Conservation (phyloP, 2,113 vertebrate species). For the Perognathus longimembris region DNA sequence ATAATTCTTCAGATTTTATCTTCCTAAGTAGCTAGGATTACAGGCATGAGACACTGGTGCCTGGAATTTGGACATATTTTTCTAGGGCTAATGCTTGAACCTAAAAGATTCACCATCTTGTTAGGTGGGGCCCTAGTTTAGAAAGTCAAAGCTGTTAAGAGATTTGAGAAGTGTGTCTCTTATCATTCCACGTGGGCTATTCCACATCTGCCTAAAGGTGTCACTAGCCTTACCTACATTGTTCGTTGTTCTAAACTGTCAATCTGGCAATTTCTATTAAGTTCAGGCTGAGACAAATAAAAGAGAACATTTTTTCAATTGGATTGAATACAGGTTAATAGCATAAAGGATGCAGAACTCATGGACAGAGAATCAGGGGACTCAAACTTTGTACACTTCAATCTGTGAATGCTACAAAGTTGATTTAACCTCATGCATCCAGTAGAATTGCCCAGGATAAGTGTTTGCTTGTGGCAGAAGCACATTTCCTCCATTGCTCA, state of each 20-base stretch:
- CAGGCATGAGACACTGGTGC: no score
- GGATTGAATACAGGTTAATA: conserved; percentile 71
- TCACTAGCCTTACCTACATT: background rate
- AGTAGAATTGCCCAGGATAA: conserved; percentile 50
- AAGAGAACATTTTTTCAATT: conserved; percentile 66
- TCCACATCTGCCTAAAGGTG: background rate
- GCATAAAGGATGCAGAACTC: conserved; percentile 64
- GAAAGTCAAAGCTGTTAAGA: background rate
- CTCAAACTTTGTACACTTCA: conserved; percentile 48
- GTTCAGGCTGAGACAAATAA: conserved; percentile 62
- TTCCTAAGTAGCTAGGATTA: no score
- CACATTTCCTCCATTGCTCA: conserved; percentile 52
- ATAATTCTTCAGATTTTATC: no score
- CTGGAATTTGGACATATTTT: conserved; percentile 7
- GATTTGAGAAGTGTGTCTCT: background rate
- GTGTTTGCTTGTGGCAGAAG: conserved; percentile 58
- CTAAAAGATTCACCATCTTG: background rate
- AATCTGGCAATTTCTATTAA: conserved; percentile 62
- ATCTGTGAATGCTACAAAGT: conserved; percentile 64
- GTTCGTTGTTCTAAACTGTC: conserved; percentile 36
- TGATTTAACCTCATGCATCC: conserved; percentile 57
- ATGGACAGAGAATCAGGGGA: conserved; percentile 28
- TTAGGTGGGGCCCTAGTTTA: background rate
- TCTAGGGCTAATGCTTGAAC: background rate
- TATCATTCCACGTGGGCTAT: background rate